These are phyloP conservation scores for Acleris laterana DNA, from an alignment of 2,888 invertebrate genomes.

Conservation along the genomic window DNA sequence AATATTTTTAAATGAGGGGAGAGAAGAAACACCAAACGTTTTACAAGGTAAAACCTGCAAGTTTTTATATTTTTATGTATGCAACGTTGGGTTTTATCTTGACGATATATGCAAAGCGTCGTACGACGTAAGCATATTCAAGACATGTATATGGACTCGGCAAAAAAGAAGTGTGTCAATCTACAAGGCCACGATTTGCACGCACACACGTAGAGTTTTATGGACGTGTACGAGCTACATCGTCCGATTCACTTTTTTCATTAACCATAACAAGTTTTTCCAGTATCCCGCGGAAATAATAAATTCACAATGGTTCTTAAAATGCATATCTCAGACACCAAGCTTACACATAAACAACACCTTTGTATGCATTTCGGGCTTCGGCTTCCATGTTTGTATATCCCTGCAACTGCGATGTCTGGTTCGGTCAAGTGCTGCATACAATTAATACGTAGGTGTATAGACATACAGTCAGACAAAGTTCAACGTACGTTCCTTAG, in stretches of 20 bases:
- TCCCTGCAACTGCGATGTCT: slow-evolving; percentile 12
- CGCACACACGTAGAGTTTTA: slow-evolving; percentile 3
- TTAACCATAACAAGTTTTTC: too few relatives aligned
- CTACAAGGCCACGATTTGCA: slow-evolving; percentile 30
- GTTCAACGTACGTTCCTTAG: slow-evolving; percentile 70
- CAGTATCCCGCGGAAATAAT: not conserved
- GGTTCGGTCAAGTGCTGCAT: slow-evolving; percentile 46
- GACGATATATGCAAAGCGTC: slow-evolving; percentile 6
- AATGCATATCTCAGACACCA: not conserved
- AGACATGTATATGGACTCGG: slow-evolving; percentile 15
- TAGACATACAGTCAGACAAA: slow-evolving; percentile 56
- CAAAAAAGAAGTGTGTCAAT: slow-evolving; percentile 38
- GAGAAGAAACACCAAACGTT: not conserved
- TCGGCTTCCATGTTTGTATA: slow-evolving; percentile 27
- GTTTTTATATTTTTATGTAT: not conserved
- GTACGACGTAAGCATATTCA: slow-evolving; percentile 10
- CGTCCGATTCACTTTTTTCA: slow-evolving; percentile 14
- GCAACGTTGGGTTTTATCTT: not conserved
- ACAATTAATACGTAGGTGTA: slow-evolving; percentile 50
- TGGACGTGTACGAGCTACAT: not conserved
- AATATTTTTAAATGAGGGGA: not conserved
- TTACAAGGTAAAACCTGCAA: too few relatives aligned
- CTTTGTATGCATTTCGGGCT: slow-evolving; percentile 26
- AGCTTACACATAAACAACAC: not conserved
- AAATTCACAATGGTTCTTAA: not conserved